Percentiles rank a stretch among this genome's conserved stretches.
phyloP scores from a whole-genome alignment of 2,888 invertebrate species.

The Bursaphelenchus okinawaensis region DNA sequence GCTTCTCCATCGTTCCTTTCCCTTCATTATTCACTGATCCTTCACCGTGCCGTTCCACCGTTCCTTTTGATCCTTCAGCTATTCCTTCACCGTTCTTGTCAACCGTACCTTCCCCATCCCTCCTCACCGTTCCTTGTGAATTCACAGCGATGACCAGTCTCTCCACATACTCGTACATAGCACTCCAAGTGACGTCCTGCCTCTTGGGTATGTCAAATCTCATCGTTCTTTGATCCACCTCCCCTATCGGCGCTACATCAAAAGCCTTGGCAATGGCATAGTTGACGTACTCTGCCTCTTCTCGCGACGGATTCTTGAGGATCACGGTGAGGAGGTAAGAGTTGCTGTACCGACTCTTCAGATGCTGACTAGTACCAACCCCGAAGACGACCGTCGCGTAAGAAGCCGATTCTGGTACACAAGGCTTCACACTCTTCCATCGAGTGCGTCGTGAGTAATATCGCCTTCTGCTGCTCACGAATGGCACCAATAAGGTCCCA shows the following conservation, averaged over 20 bases:
- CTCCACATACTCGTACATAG: neutral
- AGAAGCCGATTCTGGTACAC: slow-evolving; percentile 38
- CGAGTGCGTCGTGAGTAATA: slow-evolving; percentile 62
- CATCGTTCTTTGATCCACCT: neutral
- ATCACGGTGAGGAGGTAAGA: slow-evolving; percentile 10
- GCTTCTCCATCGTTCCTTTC: no score
- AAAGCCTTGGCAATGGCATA: neutral
- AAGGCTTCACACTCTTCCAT: slow-evolving; percentile 53
- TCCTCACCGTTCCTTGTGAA: no score
- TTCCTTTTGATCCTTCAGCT: no score
- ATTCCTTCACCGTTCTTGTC: no score
- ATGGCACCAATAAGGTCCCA: slow-evolving; percentile 65
- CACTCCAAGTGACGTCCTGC: neutral
- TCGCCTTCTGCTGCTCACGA: slow-evolving; percentile 60
- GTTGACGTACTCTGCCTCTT: neutral
- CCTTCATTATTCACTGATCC: no score
- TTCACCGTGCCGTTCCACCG: no score
- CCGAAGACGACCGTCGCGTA: slow-evolving; percentile 20
- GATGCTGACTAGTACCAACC: no score
- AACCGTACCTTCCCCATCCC: no score
- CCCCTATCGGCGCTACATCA: neutral
- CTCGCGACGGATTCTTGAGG: neutral
- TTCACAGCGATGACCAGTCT: neutral
- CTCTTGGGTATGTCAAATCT: neutral
- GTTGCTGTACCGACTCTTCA: slow-evolving; percentile 20